These are phyloP conservation scores for Jaculus jaculus DNA, from an alignment of 2,113 vertebrate genomes.

Conservation along the genomic window DNA sequence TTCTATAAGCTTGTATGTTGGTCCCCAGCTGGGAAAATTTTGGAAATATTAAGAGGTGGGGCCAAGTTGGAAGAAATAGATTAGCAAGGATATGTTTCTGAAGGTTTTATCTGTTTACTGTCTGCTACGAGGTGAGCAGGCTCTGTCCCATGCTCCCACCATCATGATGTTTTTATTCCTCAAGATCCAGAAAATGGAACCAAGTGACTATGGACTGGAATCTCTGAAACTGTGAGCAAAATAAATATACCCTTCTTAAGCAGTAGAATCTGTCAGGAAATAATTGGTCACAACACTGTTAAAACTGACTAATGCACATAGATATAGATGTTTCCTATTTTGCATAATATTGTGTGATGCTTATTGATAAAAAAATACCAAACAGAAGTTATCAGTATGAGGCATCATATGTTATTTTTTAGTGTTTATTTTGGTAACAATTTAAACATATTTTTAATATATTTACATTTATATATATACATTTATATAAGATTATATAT, in stretches of 20 bases:
- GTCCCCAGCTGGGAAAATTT: not conserved
- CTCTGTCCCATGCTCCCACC: too few relatives aligned
- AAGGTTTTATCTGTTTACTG: not conserved
- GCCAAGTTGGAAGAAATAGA: not conserved
- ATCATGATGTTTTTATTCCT: not conserved
- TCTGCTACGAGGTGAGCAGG: not conserved
- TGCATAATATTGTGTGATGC: not conserved
- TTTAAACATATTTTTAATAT: not conserved
- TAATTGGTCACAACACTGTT: not conserved
- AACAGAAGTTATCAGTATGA: not conserved
- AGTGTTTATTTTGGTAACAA: constrained; percentile 7
- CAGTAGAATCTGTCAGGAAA: not conserved
- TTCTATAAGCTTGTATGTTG: not conserved
- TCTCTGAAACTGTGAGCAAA: not conserved
- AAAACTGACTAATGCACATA: not conserved
- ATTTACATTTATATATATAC: too few relatives aligned
- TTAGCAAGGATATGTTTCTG: not conserved
- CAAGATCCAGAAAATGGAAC: not conserved
- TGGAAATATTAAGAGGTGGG: not conserved
- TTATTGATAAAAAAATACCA: not conserved
- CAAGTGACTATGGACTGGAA: not conserved
- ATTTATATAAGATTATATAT: too few relatives aligned
- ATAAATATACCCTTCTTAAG: not conserved
- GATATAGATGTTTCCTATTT: not conserved
- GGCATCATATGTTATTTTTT: not conserved